Evolutionary conservation across 2,797 vertebrate genomes (phyloP), one percentile per base, ranked within the genome.

Genomic region (Cuniculus paca): DNA sequence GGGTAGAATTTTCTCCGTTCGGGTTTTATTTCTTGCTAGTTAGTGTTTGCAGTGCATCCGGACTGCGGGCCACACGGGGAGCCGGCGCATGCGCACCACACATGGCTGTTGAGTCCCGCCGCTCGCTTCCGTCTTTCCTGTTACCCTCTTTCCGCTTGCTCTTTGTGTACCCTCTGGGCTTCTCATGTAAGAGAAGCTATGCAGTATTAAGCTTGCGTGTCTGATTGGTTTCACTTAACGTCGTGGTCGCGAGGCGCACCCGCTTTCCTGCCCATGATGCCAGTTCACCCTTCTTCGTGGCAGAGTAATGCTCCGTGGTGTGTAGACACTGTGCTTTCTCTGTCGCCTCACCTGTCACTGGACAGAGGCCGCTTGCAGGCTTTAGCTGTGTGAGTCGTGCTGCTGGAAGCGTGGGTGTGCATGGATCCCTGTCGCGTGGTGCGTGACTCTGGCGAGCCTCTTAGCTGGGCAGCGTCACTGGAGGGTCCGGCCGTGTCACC

Each of bases 31-130:
- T 39, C 10, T 5, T 2, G 3, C 63, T 9, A 19, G 1, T n/a
- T 17, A 2, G 0, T 8, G 16, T 68, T 68, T 19, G 63, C 63
- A 19, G n/a, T 10, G 5, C 63, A 4, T 34, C 11, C 13, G 5
- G 0, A 34, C 14, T 34, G 34, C 31, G 1, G 2, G 6, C 13
- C 7, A 16, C 34, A 1, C 9, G 28, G n/a, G 65, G 36, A 26
- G 68, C 20, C 13, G 68, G 68, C 20, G 36, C 68, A 6, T 42
- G 68, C 22, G 22, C 68, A 24, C 10, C 4, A 2, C 4, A 6
- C 68, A 6, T 36, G 7, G n/a, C 34, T 9, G 34, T 36, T 22
- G 6, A 12, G 58, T 61, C 9, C 65, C 65, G n/a, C 10, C 36
- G 2, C 72, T 13, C 70, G 26, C 12, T 36, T n/a, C 14, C 22